phyloP scores from a whole-genome alignment of 2,888 invertebrate genomes.

The Neoaliturus tenellus region DNA sequence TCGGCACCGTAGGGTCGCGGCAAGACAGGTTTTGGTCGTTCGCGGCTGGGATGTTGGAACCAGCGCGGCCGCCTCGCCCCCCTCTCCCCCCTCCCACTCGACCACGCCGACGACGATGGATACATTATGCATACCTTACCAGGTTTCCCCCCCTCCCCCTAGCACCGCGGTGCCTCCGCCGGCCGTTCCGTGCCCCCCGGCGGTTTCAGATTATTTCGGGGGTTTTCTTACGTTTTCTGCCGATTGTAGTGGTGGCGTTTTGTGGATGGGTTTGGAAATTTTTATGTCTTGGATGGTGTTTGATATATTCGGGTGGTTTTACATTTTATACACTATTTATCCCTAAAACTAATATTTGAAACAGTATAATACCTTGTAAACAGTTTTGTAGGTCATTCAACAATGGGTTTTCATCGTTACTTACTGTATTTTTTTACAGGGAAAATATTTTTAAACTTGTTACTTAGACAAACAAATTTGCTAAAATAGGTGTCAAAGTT shows the following conservation, averaged over 20 bases:
- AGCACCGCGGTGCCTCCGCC: neutral
- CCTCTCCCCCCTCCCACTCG: conserved; percentile 11
- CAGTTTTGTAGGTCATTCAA: too few species aligned
- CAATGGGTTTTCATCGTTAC: too few species aligned
- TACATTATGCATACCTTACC: conserved; percentile 52
- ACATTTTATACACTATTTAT: too few species aligned
- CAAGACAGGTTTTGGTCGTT: conserved; percentile 44
- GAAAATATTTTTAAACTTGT: too few species aligned
- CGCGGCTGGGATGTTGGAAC: conserved; percentile 40
- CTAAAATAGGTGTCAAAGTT: too few species aligned
- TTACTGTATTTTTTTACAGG: too few species aligned
- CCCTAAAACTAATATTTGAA: too few species aligned
- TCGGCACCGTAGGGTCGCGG: neutral
- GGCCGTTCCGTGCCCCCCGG: conserved; percentile 28
- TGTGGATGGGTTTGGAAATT: neutral
- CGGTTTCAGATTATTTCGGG: conserved; percentile 4
- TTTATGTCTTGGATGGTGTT: neutral
- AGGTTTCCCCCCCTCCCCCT: conserved; percentile 31
- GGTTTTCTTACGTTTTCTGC: neutral
- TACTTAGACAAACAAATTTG: too few species aligned
- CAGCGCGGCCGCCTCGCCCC: neutral
- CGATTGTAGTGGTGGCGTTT: neutral
- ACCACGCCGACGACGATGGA: conserved; percentile 25
- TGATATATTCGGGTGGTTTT: too few species aligned
- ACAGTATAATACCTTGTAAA: too few species aligned